phyloP scores from a whole-genome alignment of 35 echinoderm and acorn worm species.

The Heliocidaris tuberculata region DNA sequence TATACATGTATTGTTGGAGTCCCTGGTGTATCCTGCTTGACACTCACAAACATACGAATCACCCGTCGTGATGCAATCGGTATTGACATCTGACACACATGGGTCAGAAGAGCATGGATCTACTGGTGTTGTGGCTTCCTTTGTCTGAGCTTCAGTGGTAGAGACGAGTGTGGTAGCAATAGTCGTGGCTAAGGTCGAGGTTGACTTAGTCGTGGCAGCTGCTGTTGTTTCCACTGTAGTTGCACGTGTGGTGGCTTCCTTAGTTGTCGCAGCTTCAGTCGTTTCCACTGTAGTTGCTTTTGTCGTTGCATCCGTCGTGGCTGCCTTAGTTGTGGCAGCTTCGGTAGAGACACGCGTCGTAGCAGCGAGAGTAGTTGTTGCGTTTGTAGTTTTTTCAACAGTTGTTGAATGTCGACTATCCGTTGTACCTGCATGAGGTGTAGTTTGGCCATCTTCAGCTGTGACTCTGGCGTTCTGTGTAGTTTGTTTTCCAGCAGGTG shows the following conservation, averaged over 20 bases:
- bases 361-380: background rate
- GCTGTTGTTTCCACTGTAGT: background rate
- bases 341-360: no score
- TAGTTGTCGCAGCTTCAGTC: background rate
- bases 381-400: background rate
- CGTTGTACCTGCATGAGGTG: background rate
- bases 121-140: background rate
- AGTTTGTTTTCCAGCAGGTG: background rate
- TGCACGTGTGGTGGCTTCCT: background rate
- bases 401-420: background rate
- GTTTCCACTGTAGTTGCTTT: background rate
- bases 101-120: constrained; percentile 24
- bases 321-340: background rate
- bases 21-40: constrained; percentile 11
- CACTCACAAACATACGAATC: constrained; percentile 14
- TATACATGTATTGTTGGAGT: background rate
- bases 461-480: background rate
- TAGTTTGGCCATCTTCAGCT: background rate
- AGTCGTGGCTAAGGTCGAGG: background rate
- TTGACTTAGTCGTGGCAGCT: background rate
- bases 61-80: constrained; percentile 18
- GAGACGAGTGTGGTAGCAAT: background rate
- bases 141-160: background rate
- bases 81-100: background rate
- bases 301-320: background rate